Evolutionary conservation across 2,888 invertebrate genomes (phyloP).

Genomic region (Gandaritis pyraliata): DNA sequence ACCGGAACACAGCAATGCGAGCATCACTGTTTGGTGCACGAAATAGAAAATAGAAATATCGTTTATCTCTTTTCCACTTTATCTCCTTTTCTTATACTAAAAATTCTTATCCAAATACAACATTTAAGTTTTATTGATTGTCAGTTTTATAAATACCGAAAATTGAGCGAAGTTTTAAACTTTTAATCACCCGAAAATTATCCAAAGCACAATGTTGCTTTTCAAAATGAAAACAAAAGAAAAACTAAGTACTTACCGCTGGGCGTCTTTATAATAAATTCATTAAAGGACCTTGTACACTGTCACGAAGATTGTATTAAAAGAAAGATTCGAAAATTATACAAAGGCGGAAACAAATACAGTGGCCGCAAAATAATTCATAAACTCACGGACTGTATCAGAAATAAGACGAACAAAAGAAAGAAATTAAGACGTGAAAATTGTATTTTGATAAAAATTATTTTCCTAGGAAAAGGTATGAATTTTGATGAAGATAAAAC

Average conservation of each 20-base stretch:
- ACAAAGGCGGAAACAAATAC: conserved; percentile 29
- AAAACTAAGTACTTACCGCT: conserved; percentile 9
- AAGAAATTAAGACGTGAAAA: conserved; percentile 46
- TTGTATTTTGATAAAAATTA: conserved; percentile 37
- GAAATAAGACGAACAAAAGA: conserved; percentile 42
- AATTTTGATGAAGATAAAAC: conserved; percentile 17
- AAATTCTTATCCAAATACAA: too few species aligned
- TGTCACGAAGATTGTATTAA: conserved; percentile 16
- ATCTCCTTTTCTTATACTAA: too few species aligned
- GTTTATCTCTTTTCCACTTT: too few species aligned
- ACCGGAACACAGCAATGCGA: too few species aligned
- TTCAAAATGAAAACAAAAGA: conserved; percentile 2
- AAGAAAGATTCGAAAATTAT: conserved; percentile 31
- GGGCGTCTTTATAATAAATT: conserved; percentile 20
- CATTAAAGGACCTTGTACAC: conserved; percentile 22
- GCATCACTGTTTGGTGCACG: too few species aligned
- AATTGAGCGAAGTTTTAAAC: neutral
- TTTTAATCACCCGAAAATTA: neutral
- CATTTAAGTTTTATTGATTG: too few species aligned
- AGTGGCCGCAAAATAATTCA: conserved; percentile 35
- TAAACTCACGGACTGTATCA: conserved; percentile 37
- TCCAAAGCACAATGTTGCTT: neutral
- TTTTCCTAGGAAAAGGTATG: conserved; percentile 17
- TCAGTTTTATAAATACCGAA: neutral
- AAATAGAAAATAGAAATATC: too few species aligned